Conservation (phyloP, 1,140 invertebrate genomes). For the Agrilus planipennis region DNA sequence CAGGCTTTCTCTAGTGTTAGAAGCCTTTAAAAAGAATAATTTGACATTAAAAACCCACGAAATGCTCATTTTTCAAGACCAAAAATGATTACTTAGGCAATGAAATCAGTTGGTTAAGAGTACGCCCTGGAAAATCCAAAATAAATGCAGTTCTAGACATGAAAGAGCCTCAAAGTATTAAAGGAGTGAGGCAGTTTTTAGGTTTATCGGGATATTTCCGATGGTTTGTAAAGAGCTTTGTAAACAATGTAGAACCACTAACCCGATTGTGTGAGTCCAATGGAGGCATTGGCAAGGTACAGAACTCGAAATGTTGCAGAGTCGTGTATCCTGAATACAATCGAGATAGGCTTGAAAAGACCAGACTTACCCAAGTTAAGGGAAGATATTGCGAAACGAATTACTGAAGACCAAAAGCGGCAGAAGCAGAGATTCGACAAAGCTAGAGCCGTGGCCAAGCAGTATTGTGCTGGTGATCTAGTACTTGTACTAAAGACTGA, state of each 20-base stretch:
- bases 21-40: conserved; percentile 2
- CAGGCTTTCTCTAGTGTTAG: conserved; percentile 7
- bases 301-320: no score
- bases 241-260: no score
- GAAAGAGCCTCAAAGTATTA: conserved; percentile 3
- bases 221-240: no score
- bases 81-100: conserved; percentile 13
- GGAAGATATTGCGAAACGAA: neutral
- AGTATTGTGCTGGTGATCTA: neutral
- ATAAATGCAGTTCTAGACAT: conserved; percentile 1
- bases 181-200: conserved; percentile 7
- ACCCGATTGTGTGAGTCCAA: neutral
- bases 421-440: no score
- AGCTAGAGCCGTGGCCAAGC: no score
- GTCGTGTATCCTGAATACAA: no score
- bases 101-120: conserved; percentile 9
- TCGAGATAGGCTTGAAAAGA: neutral
- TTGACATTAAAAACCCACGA: conserved; percentile 6
- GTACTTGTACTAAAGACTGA: conserved; percentile 1
- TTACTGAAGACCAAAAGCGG: no score
- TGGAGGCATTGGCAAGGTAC: neutral
- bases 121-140: conserved; percentile 1
- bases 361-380: neutral
- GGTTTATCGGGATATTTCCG: conserved; percentile 9
- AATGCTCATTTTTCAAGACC: no score